A percentile compares a stretch with the other conserved stretches of the same genome.
phyloP scores from a whole-genome alignment of 2,888 invertebrate species.

The Thereva unica region DNA sequence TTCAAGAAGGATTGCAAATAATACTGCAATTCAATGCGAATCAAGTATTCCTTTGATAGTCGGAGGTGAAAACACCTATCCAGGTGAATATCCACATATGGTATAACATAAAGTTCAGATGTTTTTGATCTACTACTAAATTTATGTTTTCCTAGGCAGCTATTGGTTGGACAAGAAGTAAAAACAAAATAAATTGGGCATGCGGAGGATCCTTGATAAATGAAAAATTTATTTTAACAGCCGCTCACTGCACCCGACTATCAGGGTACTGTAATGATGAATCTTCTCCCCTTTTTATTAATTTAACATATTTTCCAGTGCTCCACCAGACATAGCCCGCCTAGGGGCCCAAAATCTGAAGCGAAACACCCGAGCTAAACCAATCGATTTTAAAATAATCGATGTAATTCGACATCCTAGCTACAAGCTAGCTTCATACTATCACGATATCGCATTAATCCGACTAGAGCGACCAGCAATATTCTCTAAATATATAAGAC shows the following conservation, averaged over 20 bases:
- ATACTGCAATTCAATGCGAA: constrained; percentile 48
- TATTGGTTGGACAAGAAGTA: constrained; percentile 53
- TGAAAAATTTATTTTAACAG: constrained; percentile 61
- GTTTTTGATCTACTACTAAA: neutral
- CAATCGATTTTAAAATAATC: constrained; percentile 57
- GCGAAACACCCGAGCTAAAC: constrained; percentile 52
- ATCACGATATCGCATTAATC: constrained; percentile 66
- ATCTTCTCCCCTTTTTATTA: neutral
- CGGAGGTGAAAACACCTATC: constrained; percentile 60
- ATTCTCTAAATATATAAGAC: constrained; percentile 51
- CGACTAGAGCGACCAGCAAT: constrained; percentile 52
- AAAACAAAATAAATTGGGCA: constrained; percentile 50
- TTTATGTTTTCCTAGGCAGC: constrained; percentile 47
- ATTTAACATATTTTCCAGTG: constrained; percentile 50
- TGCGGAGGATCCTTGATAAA: constrained; percentile 60
- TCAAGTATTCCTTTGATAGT: constrained; percentile 61
- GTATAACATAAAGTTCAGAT: constrained; percentile 49
- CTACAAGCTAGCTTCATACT: constrained; percentile 60
- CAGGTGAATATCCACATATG: constrained; percentile 65
- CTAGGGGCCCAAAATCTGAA: constrained; percentile 61
- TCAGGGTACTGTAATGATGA: constrained; percentile 47
- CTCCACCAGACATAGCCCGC: constrained; percentile 60
- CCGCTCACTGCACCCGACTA: constrained; percentile 61
- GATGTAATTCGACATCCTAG: constrained; percentile 60
- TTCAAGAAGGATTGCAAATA: constrained; percentile 7